phyloP scores from a whole-genome alignment of 2,113 vertebrate genomes.

The Phylloscopus whistleri region DNA sequence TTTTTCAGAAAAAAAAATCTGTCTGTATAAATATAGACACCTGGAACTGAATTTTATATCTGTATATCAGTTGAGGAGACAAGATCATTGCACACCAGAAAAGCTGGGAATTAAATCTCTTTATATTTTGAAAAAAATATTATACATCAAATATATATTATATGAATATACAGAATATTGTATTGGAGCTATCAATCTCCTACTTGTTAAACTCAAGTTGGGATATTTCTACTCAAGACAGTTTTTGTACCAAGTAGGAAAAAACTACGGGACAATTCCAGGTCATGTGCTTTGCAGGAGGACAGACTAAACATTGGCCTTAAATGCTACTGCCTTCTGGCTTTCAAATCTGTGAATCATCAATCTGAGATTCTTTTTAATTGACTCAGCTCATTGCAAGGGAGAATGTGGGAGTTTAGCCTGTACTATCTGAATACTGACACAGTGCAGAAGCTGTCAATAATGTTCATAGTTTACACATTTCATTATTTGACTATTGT shows the following conservation, averaged over 20 bases:
- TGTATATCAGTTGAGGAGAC: neutral
- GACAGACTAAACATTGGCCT: neutral
- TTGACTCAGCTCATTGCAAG: neutral
- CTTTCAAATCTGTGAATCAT: neutral
- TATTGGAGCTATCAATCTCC: neutral
- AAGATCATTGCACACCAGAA: neutral
- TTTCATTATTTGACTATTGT: neutral
- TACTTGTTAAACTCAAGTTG: neutral
- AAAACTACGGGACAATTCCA: rapidly evolving
- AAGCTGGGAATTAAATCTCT: neutral
- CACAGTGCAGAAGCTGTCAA: neutral
- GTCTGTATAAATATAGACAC: neutral
- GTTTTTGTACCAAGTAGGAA: neutral
- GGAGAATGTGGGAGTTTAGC: neutral
- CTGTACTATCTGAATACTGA: neutral
- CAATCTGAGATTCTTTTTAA: neutral
- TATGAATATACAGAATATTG: neutral
- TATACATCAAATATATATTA: neutral
- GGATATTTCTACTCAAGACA: neutral
- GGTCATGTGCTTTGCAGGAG: neutral
- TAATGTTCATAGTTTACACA: neutral
- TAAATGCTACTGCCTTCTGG: neutral
- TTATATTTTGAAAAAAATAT: neutral
- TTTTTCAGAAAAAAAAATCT: neutral
- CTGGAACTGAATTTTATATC: neutral